A percentile compares a stretch with the other conserved stretches of the same genome.
Evolutionary conservation across 2,888 invertebrate species (phyloP).

Genomic region (Lymantria monacha): DNA sequence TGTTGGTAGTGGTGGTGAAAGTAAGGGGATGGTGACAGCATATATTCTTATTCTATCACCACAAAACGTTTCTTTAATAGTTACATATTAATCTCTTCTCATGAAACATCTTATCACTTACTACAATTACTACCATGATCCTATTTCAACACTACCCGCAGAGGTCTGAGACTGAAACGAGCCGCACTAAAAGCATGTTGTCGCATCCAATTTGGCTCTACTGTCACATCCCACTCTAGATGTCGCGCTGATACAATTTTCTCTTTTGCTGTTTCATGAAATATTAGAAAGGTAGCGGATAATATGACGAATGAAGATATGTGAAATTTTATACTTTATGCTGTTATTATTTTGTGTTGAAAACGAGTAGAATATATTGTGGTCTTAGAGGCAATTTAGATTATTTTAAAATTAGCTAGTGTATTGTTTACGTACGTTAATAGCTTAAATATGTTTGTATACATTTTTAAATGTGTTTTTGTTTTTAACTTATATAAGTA

Average conservation of each 20-base stretch:
- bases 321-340: constrained; percentile 15
- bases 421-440: too few relatives aligned
- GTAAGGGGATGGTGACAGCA: too few relatives aligned
- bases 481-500: too few relatives aligned
- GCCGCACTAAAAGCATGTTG: constrained; percentile 76
- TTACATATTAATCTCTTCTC: too few relatives aligned
- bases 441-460: too few relatives aligned
- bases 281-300: constrained; percentile 44
- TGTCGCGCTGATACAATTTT: constrained; percentile 61
- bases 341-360: background rate
- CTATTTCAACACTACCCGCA: constrained; percentile 53
- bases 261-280: constrained; percentile 50
- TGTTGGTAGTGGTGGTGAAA: too few relatives aligned
- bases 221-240: constrained; percentile 58
- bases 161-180: constrained; percentile 43
- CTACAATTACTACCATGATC: constrained; percentile 43
- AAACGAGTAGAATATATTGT: background rate
- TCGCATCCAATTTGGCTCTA: constrained; percentile 67
- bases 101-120: constrained; percentile 13
- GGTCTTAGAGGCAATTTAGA: too few relatives aligned
- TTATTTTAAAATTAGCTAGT: too few relatives aligned
- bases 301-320: constrained; percentile 39
- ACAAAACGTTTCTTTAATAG: background rate
- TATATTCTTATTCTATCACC: background rate
- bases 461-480: too few relatives aligned